Conservation (phyloP, 2,113 vertebrate species). For the Menura novaehollandiae region DNA sequence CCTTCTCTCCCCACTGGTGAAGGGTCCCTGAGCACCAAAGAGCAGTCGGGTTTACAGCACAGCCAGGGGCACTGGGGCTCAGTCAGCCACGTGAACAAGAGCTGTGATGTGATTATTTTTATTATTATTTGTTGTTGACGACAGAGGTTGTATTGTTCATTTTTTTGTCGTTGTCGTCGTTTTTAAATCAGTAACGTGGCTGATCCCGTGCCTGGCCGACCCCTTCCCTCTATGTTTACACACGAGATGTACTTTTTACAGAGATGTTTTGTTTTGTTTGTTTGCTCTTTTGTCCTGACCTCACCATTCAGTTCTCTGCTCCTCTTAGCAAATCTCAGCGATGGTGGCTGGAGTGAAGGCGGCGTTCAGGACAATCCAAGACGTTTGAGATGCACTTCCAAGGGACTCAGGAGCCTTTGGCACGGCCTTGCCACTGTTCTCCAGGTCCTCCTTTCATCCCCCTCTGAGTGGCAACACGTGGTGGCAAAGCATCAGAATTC, state of each 20-base stretch:
- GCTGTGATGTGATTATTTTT: slow-evolving; percentile 19
- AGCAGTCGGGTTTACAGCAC: slow-evolving; percentile 7
- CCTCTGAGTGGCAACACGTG: neutral
- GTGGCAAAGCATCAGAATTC: neutral
- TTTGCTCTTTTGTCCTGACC: slow-evolving; percentile 20
- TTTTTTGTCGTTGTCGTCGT: neutral
- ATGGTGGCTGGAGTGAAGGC: neutral
- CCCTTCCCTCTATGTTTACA: slow-evolving; percentile 47
- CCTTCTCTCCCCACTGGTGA: neutral
- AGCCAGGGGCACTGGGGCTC: neutral
- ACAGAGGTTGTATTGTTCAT: slow-evolving; percentile 2
- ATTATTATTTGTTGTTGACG: neutral
- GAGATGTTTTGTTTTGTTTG: neutral
- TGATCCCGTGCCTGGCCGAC: neutral
- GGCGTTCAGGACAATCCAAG: neutral
- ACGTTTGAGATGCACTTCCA: neutral
- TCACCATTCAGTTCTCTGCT: slow-evolving; percentile 3
- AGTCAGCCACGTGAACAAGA: slow-evolving; percentile 12
- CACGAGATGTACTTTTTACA: neutral
- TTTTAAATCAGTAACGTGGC: slow-evolving; percentile 15
- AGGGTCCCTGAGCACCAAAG: neutral
- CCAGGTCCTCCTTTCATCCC: neutral
- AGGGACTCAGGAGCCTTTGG: neutral
- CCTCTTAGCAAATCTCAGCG: slow-evolving; percentile 7
- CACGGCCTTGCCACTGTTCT: neutral